Evolutionary conservation across 2,888 invertebrate species (phyloP), one percentile per base, ranked within the genome.

Genomic region (Pheosia gnoma): DNA sequence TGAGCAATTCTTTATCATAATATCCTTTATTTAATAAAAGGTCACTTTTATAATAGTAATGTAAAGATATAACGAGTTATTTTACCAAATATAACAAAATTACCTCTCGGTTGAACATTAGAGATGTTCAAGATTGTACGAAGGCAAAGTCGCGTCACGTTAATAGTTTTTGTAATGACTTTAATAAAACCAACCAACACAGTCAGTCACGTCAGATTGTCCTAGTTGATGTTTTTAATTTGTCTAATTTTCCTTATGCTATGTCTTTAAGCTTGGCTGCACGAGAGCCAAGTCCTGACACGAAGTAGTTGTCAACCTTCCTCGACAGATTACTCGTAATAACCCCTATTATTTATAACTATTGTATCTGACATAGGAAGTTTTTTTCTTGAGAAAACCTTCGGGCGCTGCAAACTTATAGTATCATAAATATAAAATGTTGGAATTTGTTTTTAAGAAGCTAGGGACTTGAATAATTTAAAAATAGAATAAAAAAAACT

Each of bases 321-420:
- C 66, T 63, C 61, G 62, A 65, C 65, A 76, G 78, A 81, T 81
- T 77, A 81, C 64, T 62, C 66, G 60, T 82, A 81, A 82, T 81
- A 67, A 74, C 70, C 51, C 72, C 63, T 71, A 80, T 78, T 79
- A 75, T 73, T 72, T 76, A 63, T 68, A 66, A 74, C 64, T 65
- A 66, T 75, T 77, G 66, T 70, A 63, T 68, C 65, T 54, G 65
- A 82, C 82, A 65, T 82, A 89, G 88, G 88, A 89, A 90, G 84
- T 55, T n/a, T 81, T 72, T 88, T 88, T 90, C 75, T 78, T 72
- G 56, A 49, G 57, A 73, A 80, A 86, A 81, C 87, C 85, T 89
- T 87, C 84, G 76, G 68, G 72, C 74, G 69, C 67, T n/a, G 58
- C 60, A 58, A 72, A 70, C 66, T 73, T 61, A 63, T 70, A 67